Conservation (phyloP, 2,888 invertebrate species). For the Apotomis capreana region DNA sequence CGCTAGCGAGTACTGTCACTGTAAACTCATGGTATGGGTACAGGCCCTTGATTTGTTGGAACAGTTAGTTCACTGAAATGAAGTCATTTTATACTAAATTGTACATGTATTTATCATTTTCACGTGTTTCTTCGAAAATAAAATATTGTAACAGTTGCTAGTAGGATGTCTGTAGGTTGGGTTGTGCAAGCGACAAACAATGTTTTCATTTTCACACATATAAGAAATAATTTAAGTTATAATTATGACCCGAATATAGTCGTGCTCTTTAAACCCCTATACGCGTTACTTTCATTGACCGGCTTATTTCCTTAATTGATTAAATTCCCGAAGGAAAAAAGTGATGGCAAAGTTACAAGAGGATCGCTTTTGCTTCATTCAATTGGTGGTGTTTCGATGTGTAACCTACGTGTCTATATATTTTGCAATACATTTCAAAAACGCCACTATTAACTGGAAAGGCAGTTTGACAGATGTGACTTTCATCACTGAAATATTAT, state of each 20-base stretch:
- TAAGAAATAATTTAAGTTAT: background rate
- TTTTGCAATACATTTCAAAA: background rate
- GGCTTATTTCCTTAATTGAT: conserved; percentile 2
- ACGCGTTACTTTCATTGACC: background rate
- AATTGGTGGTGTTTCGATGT: background rate
- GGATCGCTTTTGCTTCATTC: background rate
- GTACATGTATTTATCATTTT: too few species aligned
- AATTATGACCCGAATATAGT: background rate
- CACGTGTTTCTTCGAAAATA: too few species aligned
- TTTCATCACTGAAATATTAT: background rate
- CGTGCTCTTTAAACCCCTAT: background rate
- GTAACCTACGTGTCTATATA: background rate
- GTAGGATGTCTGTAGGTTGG: too few species aligned
- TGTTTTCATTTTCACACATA: background rate
- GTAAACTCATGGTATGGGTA: too few species aligned
- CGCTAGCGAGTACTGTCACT: too few species aligned
- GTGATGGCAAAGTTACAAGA: background rate
- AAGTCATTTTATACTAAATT: too few species aligned
- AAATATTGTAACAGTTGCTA: too few species aligned
- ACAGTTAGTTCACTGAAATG: too few species aligned
- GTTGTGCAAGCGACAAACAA: too few species aligned
- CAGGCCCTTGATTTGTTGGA: too few species aligned
- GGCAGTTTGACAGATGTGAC: background rate
- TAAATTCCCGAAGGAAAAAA: background rate
- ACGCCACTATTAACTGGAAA: too few species aligned